phyloP scores from a whole-genome alignment of 2,113 vertebrate species.

The Echinops telfairi region DNA sequence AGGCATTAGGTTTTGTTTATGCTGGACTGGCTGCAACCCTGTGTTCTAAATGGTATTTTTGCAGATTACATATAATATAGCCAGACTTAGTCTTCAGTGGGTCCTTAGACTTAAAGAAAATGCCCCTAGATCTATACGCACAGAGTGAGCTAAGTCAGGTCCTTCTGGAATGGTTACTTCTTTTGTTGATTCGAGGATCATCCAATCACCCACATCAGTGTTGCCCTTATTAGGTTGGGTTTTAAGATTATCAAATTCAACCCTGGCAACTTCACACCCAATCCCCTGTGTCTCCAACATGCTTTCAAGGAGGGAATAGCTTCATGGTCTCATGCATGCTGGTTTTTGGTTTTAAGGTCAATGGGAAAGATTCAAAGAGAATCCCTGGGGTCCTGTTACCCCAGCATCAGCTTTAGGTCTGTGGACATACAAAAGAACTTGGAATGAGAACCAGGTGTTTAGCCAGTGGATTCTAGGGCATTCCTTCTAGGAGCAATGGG shows the following conservation, averaged over 20 bases:
- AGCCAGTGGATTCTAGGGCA: not conserved
- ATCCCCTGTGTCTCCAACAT: not conserved
- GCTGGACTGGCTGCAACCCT: not conserved
- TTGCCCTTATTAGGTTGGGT: not conserved
- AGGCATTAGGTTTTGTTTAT: slow-evolving; percentile 43
- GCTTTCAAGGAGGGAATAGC: not conserved
- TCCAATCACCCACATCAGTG: not conserved
- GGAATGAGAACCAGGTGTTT: not conserved
- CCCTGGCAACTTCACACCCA: not conserved
- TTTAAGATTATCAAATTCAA: not conserved
- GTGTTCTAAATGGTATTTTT: slow-evolving; percentile 50
- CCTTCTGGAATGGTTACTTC: not conserved
- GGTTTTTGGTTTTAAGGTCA: too few relatives aligned
- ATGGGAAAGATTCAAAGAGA: not conserved
- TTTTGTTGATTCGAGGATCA: not conserved
- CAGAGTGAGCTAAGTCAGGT: not conserved
- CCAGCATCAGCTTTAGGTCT: not conserved
- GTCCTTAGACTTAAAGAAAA: slow-evolving; percentile 7
- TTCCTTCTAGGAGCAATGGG: not conserved
- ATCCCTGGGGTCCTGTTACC: not conserved
- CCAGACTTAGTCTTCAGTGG: not conserved
- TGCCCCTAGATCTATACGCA: not conserved
- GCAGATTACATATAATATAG: not conserved
- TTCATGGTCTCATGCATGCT: not conserved
- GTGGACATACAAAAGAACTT: not conserved